These are phyloP conservation scores for Hoplias malabaricus DNA, from an alignment of 2,113 vertebrate genomes.

Conservation along the genomic window DNA sequence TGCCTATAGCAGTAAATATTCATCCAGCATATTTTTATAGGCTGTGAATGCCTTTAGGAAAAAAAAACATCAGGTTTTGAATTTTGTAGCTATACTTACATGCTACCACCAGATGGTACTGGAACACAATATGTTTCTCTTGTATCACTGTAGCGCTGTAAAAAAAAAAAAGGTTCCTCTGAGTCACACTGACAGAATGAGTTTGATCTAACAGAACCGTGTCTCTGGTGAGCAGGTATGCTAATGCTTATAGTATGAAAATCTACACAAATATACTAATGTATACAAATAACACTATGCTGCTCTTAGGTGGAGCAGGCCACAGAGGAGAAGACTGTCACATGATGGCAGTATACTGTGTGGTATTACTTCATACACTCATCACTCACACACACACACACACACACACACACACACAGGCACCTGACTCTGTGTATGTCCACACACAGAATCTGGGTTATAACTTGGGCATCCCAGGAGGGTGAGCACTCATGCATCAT, in stretches of 20 bases:
- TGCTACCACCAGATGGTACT: slow-evolving; percentile 63
- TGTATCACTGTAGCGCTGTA: not conserved
- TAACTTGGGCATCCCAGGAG: slow-evolving; percentile 42
- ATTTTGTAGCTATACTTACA: not conserved
- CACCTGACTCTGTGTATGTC: slow-evolving; percentile 1
- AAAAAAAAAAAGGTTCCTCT: not conserved
- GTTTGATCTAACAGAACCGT: not conserved
- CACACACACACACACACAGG: not conserved
- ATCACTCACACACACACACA: slow-evolving; percentile 28
- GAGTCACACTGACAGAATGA: not conserved
- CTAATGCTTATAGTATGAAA: not conserved
- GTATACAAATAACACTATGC: slow-evolving; percentile 1
- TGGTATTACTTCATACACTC: not conserved
- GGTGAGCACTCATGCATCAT: slow-evolving; percentile 50
- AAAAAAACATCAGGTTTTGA: not conserved
- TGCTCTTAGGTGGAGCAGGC: not conserved
- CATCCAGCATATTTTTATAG: too few species aligned
- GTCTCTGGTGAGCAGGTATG: not conserved
- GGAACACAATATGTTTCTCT: slow-evolving; percentile 40
- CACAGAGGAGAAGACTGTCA: slow-evolving; percentile 3
- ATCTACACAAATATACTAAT: not conserved
- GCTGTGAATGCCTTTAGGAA: too few species aligned
- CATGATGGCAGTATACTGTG: slow-evolving; percentile 17
- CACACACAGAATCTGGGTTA: slow-evolving; percentile 48
- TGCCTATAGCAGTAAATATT: not conserved